A percentile compares a stretch with the other conserved stretches of the same genome.
Evolutionary conservation across 2,888 invertebrate species (phyloP).

Genomic region (Drosophila kuntzei): DNA sequence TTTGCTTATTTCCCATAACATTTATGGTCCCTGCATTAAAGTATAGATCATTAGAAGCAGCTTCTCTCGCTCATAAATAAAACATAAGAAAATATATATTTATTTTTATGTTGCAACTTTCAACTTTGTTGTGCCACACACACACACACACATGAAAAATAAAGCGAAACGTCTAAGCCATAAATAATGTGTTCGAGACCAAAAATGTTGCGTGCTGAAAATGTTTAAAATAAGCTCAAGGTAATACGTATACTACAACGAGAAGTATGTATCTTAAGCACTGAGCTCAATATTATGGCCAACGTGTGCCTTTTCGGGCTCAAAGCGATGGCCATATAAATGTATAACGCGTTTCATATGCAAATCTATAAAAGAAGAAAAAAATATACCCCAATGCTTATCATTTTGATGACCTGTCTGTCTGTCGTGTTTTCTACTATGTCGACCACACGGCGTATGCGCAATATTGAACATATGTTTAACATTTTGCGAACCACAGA

Average conservation of each 20-base stretch:
- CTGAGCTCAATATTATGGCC: slow-evolving; percentile 54
- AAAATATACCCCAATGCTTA: slow-evolving; percentile 30
- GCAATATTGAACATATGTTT: slow-evolving; percentile 50
- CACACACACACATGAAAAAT: slow-evolving; percentile 1
- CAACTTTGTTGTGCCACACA: slow-evolving; percentile 24
- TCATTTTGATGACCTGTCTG: slow-evolving; percentile 43
- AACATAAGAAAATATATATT: slow-evolving; percentile 37
- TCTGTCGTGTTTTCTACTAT: slow-evolving; percentile 7
- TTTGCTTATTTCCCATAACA: no score
- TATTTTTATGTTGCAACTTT: slow-evolving; percentile 46
- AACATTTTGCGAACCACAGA: slow-evolving; percentile 9
- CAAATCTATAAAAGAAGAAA: slow-evolving; percentile 51
- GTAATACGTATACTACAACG: slow-evolving; percentile 29
- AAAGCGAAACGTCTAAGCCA: slow-evolving; percentile 47
- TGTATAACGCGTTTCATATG: slow-evolving; percentile 68
- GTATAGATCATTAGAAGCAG: slow-evolving; percentile 40
- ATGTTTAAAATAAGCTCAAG: slow-evolving; percentile 60
- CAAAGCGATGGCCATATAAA: slow-evolving; percentile 41
- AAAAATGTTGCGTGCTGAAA: slow-evolving; percentile 57
- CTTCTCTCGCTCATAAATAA: slow-evolving; percentile 56
- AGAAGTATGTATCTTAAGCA: slow-evolving; percentile 43
- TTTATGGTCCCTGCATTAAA: no score
- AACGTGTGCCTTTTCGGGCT: slow-evolving; percentile 25
- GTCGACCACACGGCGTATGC: slow-evolving; percentile 48
- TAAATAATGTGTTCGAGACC: slow-evolving; percentile 69